Evolutionary conservation across 2,797 vertebrate species (phyloP), one percentile per base, ranked within the genome.

Genomic region (Gephyroberyx darwinii): DNA sequence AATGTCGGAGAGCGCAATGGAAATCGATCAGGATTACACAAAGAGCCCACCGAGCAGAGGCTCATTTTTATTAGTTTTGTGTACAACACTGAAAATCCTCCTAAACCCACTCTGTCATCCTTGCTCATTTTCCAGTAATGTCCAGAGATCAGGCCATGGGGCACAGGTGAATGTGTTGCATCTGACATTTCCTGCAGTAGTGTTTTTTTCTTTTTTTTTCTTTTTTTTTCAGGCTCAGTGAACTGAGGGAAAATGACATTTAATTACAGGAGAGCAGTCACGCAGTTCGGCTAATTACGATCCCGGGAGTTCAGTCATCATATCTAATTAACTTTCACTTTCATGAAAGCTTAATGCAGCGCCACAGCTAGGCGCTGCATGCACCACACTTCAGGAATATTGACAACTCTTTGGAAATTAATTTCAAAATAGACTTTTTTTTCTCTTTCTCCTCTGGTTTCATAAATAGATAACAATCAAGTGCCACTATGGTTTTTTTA

Each of bases 271-370:
- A 94, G 93, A 95, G 94, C 93, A 96, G 93, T 94, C 94, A 93
- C 94, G 94, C 94, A 92, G 90, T 94, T 94, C 88, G 82, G 93
- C 93, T 96, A 96, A 96, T 96, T 95, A 95, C 92, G 90, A 95
- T 96, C 95, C 95, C 94, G 89, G 89, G 94, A 94, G 95, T 95
- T 95, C 93, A 96, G 94, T 95, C 93, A 95, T 95, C 94, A 96
- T 95, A 94, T 94, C 94, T 94, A 95, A 97, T 96, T 96, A 95
- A 95, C 94, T 96, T 96, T 95, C 93, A 92, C 92, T 95, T 96
- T 95, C 93, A 95, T 95, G 94, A 95, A 96, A 95, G 94, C 94
- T 94, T 95, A 96, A 96, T 96, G 93, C 88, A 81, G 91, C 86
- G 48, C 84, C 83, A 88, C 86, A 86, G 92, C 91, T 79, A 48